Evolutionary conservation across 37 sponge, comb jelly and placozoan species (phyloP).

Genomic region (Bolinopsis microptera): DNA sequence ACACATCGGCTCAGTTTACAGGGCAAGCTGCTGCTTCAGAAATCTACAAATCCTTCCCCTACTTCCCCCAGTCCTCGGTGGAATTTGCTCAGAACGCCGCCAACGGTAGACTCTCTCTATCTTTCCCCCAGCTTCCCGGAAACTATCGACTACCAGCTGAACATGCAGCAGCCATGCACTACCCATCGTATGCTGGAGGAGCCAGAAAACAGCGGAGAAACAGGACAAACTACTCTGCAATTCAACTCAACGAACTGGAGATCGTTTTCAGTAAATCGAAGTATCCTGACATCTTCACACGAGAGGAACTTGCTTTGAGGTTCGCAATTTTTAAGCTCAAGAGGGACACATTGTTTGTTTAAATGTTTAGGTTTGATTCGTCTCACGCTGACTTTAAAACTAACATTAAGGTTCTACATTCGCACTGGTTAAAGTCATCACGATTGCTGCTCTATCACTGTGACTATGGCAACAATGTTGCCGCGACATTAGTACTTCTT

Average conservation of each 20-base stretch:
- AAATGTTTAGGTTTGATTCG: too few relatives aligned
- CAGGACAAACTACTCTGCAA: constrained; percentile 1
- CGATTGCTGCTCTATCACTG: too few relatives aligned
- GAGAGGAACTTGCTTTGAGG: constrained; percentile 11
- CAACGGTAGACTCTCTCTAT: neutral
- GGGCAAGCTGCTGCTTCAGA: neutral
- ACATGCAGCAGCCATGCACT: neutral
- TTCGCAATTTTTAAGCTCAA: too few relatives aligned
- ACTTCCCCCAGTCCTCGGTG: constrained; percentile 1
- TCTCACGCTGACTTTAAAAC: too few relatives aligned
- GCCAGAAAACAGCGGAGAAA: neutral
- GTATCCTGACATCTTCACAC: constrained; percentile 22
- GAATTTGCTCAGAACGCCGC: neutral
- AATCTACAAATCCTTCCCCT: constrained; percentile 7
- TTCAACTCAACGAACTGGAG: constrained; percentile 10
- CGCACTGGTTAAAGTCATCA: too few relatives aligned
- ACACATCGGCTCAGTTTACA: neutral
- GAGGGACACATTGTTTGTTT: too few relatives aligned
- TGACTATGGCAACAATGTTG: too few relatives aligned
- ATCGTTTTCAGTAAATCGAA: constrained; percentile 7
- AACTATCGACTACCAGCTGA: constrained; percentile 3
- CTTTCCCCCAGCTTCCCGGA: neutral
- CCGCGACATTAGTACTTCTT: too few relatives aligned
- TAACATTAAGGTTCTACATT: too few relatives aligned
- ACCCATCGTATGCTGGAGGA: neutral